Percentiles rank a stretch among this genome's conserved stretches.
These are phyloP conservation scores for Camelus bactrianus DNA, from an alignment of 2,113 vertebrate genomes.

Conservation along the genomic window DNA sequence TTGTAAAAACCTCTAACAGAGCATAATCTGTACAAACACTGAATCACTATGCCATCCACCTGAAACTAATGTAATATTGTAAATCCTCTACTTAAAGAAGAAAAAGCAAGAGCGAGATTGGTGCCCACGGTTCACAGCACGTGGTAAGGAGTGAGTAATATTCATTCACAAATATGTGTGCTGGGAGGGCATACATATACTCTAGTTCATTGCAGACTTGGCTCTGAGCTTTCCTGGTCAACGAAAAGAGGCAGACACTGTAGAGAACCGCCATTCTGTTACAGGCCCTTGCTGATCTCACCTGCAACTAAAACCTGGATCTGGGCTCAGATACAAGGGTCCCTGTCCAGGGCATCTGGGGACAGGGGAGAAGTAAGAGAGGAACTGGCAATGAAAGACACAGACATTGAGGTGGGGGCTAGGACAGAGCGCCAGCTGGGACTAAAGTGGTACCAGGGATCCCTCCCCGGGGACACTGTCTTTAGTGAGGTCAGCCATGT, in stretches of 20 bases:
- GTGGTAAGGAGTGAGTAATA: neutral
- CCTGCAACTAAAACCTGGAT: neutral
- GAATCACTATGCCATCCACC: too few relatives aligned
- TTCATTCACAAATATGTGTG: neutral
- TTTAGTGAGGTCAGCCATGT: neutral
- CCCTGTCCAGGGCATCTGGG: too few relatives aligned
- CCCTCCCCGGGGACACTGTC: neutral
- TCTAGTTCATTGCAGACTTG: neutral
- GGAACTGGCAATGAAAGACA: neutral
- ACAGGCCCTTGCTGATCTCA: too few relatives aligned
- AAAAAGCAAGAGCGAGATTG: neutral
- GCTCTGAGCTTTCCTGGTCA: neutral
- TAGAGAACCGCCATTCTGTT: neutral
- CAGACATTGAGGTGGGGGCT: neutral
- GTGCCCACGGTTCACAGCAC: neutral
- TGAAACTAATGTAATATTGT: too few relatives aligned
- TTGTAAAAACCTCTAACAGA: too few relatives aligned
- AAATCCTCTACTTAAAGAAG: too few relatives aligned
- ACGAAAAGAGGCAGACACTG: neutral
- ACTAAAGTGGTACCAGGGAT: neutral
- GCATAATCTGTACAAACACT: too few relatives aligned
- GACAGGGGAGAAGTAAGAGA: neutral
- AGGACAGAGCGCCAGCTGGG: neutral
- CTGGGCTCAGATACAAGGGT: neutral
- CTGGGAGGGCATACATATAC: neutral